These are phyloP conservation scores for Dendrophyllia cribrosa DNA, from an alignment of 64 coral and sea anemone species.

Conservation along the genomic window DNA sequence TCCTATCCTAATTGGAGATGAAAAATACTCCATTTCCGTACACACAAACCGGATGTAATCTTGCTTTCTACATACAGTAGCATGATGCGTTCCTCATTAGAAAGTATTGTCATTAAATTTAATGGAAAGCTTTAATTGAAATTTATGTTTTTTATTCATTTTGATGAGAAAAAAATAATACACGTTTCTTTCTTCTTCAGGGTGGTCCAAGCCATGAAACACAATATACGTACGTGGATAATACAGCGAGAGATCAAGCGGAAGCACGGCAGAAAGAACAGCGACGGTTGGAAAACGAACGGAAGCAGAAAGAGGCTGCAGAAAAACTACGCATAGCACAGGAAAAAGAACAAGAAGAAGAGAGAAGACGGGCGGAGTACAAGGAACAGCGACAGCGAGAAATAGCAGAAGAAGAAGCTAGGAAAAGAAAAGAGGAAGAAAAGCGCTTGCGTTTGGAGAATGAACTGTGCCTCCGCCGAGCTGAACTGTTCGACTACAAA, in stretches of 20 bases:
- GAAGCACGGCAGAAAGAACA: not conserved
- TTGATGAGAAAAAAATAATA: too few species aligned
- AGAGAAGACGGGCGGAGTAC: not conserved
- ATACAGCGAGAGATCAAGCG: not conserved
- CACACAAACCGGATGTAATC: too few species aligned
- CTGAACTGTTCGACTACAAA: slow-evolving; percentile 38
- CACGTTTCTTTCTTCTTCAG: not conserved
- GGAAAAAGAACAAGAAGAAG: slow-evolving; percentile 18
- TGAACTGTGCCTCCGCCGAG: not conserved
- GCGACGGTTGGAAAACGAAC: slow-evolving; percentile 19
- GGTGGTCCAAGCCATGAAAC: slow-evolving; percentile 21
- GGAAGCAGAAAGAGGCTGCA: slow-evolving; percentile 4
- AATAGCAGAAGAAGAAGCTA: not conserved
- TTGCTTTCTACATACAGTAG: too few species aligned
- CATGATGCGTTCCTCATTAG: too few species aligned
- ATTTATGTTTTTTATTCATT: too few species aligned
- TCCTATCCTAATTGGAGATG: too few species aligned
- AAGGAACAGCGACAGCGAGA: not conserved
- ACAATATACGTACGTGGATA: slow-evolving; percentile 37
- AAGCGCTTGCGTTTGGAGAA: slow-evolving; percentile 3
- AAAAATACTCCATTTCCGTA: too few species aligned
- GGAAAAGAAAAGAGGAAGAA: not conserved
- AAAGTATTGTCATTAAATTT: too few species aligned
- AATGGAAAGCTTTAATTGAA: too few species aligned
- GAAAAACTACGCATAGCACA: slow-evolving; percentile 38